phyloP scores from a whole-genome alignment of 2,888 invertebrate genomes.

The Rugalucina vietnamica region DNA sequence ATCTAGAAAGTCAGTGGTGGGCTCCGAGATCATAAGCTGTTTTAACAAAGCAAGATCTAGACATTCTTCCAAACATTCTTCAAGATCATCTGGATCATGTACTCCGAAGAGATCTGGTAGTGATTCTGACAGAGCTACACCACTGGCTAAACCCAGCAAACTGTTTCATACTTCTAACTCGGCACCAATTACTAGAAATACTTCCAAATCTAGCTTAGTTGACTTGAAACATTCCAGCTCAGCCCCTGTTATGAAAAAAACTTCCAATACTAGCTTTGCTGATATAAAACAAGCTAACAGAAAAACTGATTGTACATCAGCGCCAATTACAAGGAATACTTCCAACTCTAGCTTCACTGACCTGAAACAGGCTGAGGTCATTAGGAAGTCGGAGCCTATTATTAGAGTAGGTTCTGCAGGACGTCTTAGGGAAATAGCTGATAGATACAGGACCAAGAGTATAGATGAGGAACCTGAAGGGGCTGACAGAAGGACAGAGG shows the following conservation, averaged over 20 bases:
- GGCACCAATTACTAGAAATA: neutral
- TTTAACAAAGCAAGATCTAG: conserved; percentile 25
- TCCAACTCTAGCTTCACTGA: no score
- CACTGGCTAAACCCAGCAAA: neutral
- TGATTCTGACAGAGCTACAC: neutral
- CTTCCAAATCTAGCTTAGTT: no score
- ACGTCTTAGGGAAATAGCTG: neutral
- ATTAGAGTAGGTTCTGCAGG: neutral
- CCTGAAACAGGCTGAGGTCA: no score
- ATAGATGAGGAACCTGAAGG: no score
- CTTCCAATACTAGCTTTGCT: no score
- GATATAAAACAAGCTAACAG: no score
- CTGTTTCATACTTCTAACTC: neutral
- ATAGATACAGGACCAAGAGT: no score
- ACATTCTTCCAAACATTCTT: neutral
- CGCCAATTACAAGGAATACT: no score
- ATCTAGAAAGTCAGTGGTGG: conserved; percentile 52
- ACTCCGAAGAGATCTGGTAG: neutral
- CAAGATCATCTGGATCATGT: neutral
- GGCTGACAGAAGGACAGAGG: no score
- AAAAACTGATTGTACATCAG: no score
- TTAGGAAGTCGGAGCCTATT: neutral
- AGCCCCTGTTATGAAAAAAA: neutral
- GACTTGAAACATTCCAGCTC: no score
- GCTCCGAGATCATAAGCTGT: conserved; percentile 47